Conservation (phyloP, 2,797 vertebrate genomes). For the Loriculus beryllinus region DNA sequence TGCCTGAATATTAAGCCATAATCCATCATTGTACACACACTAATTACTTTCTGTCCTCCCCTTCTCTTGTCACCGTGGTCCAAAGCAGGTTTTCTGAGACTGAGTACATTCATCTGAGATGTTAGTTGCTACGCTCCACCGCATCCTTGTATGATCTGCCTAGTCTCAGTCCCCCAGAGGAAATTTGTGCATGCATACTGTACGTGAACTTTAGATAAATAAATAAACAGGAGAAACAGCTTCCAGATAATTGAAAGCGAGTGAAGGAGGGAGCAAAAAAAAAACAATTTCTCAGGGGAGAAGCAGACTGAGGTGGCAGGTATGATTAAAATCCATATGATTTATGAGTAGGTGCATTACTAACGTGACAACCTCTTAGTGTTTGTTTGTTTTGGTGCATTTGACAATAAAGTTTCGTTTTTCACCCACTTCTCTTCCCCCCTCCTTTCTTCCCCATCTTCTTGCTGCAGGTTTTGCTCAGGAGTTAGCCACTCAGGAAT, state of each 20-base stretch:
- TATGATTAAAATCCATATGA: slow-evolving; percentile 94
- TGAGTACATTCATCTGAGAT: slow-evolving; percentile 78
- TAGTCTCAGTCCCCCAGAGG: slow-evolving; percentile 79
- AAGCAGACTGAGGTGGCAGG: slow-evolving; percentile 79
- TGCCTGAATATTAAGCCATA: slow-evolving; percentile 77
- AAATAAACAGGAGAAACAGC: slow-evolving; percentile 89
- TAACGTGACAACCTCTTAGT: slow-evolving; percentile 79
- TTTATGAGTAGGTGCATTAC: slow-evolving; percentile 90
- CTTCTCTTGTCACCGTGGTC: slow-evolving; percentile 71
- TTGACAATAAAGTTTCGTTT: slow-evolving; percentile 77
- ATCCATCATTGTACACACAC: slow-evolving; percentile 78
- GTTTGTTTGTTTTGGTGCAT: slow-evolving; percentile 71
- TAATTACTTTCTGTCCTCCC: slow-evolving; percentile 81
- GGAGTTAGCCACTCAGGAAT: slow-evolving; percentile 79
- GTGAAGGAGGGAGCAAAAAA: slow-evolving; percentile 80
- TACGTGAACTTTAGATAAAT: slow-evolving; percentile 93
- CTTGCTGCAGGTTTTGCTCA: slow-evolving; percentile 73
- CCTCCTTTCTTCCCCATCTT: background rate
- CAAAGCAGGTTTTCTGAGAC: slow-evolving; percentile 68
- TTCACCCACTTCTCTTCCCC: background rate
- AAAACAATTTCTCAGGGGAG: slow-evolving; percentile 83
- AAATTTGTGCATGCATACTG: slow-evolving; percentile 85
- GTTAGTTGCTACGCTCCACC: slow-evolving; percentile 81
- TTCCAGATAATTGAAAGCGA: slow-evolving; percentile 92
- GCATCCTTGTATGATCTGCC: slow-evolving; percentile 77